These are phyloP conservation scores for Neolamprologus hecqui DNA, from an alignment of 2,113 vertebrate species.

Conservation along the genomic window DNA sequence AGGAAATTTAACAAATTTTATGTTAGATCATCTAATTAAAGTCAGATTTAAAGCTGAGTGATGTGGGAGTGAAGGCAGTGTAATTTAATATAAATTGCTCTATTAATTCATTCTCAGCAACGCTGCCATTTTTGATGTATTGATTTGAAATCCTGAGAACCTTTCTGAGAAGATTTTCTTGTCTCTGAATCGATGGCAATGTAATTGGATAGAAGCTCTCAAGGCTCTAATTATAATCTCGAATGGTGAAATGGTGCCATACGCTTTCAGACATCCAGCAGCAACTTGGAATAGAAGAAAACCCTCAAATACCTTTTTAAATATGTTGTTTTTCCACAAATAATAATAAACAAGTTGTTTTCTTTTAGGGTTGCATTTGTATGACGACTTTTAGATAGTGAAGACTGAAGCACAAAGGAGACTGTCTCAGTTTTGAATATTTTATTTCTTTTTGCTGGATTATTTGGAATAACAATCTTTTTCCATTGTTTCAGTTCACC, in stretches of 20 bases:
- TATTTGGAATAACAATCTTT: not conserved
- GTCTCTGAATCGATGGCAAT: slow-evolving; percentile 42
- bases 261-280: not conserved
- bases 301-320: not conserved
- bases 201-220: slow-evolving; percentile 49
- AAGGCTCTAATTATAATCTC: slow-evolving; percentile 51
- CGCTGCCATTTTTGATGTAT: slow-evolving; percentile 43
- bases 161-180: slow-evolving; percentile 27
- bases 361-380: not conserved
- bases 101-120: slow-evolving; percentile 16
- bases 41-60: slow-evolving; percentile 1
- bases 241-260: not conserved
- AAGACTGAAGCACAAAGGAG: not conserved
- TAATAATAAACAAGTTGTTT: not conserved
- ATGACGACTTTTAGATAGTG: not conserved
- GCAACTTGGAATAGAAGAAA: not conserved
- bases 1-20: not conserved
- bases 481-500: slow-evolving; percentile 39
- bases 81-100: slow-evolving; percentile 15
- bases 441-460: not conserved
- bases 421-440: not conserved
- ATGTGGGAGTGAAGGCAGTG: not conserved
- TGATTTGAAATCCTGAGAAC: slow-evolving; percentile 46
- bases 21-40: slow-evolving; percentile 3
- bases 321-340: not conserved